These are phyloP conservation scores for Conops quadrifasciatus DNA, from an alignment of 2,888 invertebrate species.

Conservation along the genomic window DNA sequence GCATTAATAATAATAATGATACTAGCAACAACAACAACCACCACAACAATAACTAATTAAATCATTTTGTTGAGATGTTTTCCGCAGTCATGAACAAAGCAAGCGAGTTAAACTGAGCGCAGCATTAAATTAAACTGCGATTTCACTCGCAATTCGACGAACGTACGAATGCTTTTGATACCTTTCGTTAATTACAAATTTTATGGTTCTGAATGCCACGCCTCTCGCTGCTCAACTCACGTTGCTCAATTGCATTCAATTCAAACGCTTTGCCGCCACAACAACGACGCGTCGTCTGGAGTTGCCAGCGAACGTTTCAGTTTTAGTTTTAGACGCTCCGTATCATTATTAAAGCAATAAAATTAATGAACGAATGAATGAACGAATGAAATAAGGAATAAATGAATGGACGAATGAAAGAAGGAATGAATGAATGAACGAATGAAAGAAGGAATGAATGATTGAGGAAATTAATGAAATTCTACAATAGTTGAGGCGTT, in stretches of 20 bases:
- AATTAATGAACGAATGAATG: too few species aligned
- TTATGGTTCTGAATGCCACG: not conserved
- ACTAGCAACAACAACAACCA: conserved; percentile 10
- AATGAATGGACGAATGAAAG: too few species aligned
- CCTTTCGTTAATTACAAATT: not conserved
- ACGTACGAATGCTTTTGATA: not conserved
- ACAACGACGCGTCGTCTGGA: too few species aligned
- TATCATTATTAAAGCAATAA: too few species aligned
- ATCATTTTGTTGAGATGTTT: conserved; percentile 42
- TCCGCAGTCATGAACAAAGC: conserved; percentile 41
- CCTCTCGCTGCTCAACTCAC: conserved; percentile 2
- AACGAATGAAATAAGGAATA: too few species aligned
- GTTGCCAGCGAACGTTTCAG: too few species aligned
- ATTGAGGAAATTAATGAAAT: too few species aligned
- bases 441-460: not conserved
- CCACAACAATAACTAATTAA: conserved; percentile 38
- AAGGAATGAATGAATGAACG: not conserved
- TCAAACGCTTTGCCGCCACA: too few species aligned
- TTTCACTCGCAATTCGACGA: not conserved
- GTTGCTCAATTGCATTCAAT: conserved; percentile 18
- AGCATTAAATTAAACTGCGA: conserved; percentile 29
- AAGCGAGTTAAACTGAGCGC: conserved; percentile 29
- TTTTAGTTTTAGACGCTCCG: too few species aligned
- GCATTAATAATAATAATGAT: conserved; percentile 15
- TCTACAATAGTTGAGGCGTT: conserved; percentile 34